These are phyloP conservation scores for Macrosoma leucophasiata DNA, from an alignment of 2,888 invertebrate genomes.

Conservation along the genomic window DNA sequence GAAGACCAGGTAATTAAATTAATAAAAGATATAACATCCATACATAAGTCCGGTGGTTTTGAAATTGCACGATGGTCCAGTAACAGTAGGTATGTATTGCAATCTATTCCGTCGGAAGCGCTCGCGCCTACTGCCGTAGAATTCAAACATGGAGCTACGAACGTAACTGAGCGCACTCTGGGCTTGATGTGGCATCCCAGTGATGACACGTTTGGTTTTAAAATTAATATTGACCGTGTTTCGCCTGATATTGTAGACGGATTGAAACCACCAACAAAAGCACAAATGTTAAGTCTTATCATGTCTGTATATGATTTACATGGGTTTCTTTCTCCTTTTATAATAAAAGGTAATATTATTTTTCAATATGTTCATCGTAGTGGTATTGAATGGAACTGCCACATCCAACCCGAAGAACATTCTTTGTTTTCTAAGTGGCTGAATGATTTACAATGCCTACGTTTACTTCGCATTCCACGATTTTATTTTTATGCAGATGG, in stretches of 20 bases:
- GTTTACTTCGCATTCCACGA: constrained; percentile 14
- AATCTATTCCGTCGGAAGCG: constrained; percentile 12
- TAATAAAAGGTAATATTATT: constrained; percentile 21
- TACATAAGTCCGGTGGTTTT: constrained; percentile 18
- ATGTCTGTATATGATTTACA: constrained; percentile 19
- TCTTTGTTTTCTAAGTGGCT: constrained; percentile 11
- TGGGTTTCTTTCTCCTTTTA: constrained; percentile 19
- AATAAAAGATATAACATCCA: constrained; percentile 15
- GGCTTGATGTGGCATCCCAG: constrained; percentile 20
- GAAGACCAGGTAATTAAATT: constrained; percentile 16
- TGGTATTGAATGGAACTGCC: constrained; percentile 19
- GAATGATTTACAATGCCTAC: constrained; percentile 7
- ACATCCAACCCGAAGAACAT: constrained; percentile 17
- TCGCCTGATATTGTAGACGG: constrained; percentile 11
- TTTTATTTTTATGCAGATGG: constrained; percentile 8
- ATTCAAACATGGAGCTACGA: constrained; percentile 14
- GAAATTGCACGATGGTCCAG: constrained; percentile 20
- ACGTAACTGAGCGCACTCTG: constrained; percentile 17
- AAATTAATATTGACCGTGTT: constrained; percentile 12
- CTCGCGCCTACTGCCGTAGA: constrained; percentile 15
- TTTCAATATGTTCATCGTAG: constrained; percentile 23
- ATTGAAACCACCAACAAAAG: constrained; percentile 14
- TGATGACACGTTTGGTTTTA: constrained; percentile 17
- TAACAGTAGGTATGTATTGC: constrained; percentile 15
- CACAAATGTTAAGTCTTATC: constrained; percentile 19